These are phyloP conservation scores for Hofmannophila pseudospretella DNA, from an alignment of 2,888 invertebrate genomes.

Conservation along the genomic window DNA sequence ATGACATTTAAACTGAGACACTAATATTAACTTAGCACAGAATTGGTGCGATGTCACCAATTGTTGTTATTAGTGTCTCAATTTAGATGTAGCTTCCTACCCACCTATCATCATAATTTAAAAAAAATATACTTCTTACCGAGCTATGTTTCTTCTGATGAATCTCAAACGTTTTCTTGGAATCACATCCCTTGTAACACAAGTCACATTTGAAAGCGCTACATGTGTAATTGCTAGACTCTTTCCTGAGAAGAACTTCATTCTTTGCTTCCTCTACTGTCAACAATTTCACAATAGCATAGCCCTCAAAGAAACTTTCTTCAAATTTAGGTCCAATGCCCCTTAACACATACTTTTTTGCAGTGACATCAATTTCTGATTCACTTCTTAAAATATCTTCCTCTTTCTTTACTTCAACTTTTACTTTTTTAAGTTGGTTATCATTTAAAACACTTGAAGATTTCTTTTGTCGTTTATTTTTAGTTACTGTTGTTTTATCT, in stretches of 20 bases:
- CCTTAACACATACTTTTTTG: slow-evolving; percentile 3
- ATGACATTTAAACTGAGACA: no score
- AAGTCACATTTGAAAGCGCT: slow-evolving; percentile 33
- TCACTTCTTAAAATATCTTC: slow-evolving; percentile 14
- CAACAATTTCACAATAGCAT: slow-evolving; percentile 28
- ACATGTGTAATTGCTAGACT: slow-evolving; percentile 34
- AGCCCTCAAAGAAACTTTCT: slow-evolving; percentile 27
- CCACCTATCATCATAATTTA: no score
- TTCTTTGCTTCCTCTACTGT: slow-evolving; percentile 32
- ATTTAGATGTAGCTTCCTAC: no score
- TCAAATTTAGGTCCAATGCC: slow-evolving; percentile 11
- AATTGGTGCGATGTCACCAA: no score
- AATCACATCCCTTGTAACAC: slow-evolving; percentile 36
- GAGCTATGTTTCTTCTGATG: slow-evolving; percentile 35
- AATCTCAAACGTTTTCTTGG: slow-evolving; percentile 30
- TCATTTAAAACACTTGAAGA: slow-evolving; percentile 19
- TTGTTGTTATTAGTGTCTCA: no score
- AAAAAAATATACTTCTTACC: no score
- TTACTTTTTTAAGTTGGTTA: slow-evolving; percentile 30
- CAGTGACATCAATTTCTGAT: background rate
- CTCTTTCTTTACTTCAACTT: background rate
- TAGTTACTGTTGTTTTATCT: slow-evolving; percentile 13
- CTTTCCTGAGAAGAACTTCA: slow-evolving; percentile 34
- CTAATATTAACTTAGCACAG: no score
- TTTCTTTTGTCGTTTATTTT: slow-evolving; percentile 9